Evolutionary conservation across 2,888 invertebrate genomes (phyloP), one percentile per base, ranked within the genome.

Genomic region (Pediacus dermestoides): DNA sequence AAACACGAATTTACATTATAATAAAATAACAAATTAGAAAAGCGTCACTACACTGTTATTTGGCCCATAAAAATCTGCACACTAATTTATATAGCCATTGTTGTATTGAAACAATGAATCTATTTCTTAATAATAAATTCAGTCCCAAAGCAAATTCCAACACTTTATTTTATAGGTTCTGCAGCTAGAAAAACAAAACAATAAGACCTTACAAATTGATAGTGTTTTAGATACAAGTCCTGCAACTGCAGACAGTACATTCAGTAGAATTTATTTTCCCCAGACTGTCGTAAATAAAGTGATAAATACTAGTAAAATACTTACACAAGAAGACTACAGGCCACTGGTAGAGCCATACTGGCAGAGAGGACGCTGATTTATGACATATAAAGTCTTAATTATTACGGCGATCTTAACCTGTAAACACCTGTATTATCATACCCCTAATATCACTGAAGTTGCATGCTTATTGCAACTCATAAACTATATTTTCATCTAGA

Each of bases 311-410:
- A 16, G 16, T 15, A 31, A 31, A 16, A 31, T 31, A 31, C 18
- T n/a, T 16, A 16, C 10, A 25, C 25, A 25, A 7, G 3, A 11
- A 28, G 12, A 28, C 14, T 28, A 10, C 23, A 23, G 23, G 8
- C 23, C n/a, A 23, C 9, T 4, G 3, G 9, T n/a, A 23, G 14
- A 14, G 14, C 28, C 14, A 28, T 28, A 28, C 10, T 28, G 28
- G 28, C 11, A 28, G 13, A 8, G 7, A 14, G 13, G 7, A 13
- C n/a, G 13, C 25, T 44, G 46, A 50, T 50, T 50, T 50, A 48
- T 34, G 34, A 44, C 42, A 34, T 42, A 45, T 46, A 43, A 46
- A 44, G 39, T 39, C 44, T 48, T 48, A 50, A 50, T 50, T 48
- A 50, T 50, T 46, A 33, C 34, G 10, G 25, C 28, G 22, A 35